These are phyloP conservation scores for Parapristionchus giblindavisi DNA, from an alignment of 2,888 invertebrate genomes.

Conservation along the genomic window DNA sequence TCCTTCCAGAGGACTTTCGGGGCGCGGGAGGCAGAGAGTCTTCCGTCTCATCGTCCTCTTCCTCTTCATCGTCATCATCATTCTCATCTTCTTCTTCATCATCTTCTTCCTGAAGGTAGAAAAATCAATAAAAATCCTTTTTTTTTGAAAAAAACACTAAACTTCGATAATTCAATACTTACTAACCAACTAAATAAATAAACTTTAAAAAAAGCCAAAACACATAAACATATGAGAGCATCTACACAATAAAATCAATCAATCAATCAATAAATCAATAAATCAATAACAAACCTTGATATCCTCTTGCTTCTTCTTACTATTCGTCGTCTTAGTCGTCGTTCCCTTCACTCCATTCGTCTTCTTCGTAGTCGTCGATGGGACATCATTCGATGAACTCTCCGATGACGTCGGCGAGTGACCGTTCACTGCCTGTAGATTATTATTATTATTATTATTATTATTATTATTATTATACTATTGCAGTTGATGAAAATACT, in stretches of 20 bases:
- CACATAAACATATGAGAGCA: too few relatives aligned
- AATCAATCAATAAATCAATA: too few relatives aligned
- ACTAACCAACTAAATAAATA: too few relatives aligned
- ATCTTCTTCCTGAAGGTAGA: too few relatives aligned
- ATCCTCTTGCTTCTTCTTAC: not conserved
- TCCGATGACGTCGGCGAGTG: slow-evolving; percentile 11
- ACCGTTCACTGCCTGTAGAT: slow-evolving; percentile 7
- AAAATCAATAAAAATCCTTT: too few relatives aligned
- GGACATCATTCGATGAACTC: not conserved
- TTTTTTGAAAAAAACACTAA: too few relatives aligned
- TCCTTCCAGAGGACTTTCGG: slow-evolving; percentile 28
- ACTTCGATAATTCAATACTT: too few relatives aligned
- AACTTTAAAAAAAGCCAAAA: too few relatives aligned
- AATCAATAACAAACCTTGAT: not conserved
- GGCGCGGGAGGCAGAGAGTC: slow-evolving; percentile 9
- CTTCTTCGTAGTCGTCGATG: not conserved
- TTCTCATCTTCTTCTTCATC: too few relatives aligned
- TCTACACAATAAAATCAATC: too few relatives aligned
- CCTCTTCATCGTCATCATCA: slow-evolving; percentile 1
- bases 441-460: not conserved
- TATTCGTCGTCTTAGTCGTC: slow-evolving; percentile 5
- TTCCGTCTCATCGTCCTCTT: slow-evolving; percentile 25
- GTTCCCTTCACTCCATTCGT: slow-evolving; percentile 30
- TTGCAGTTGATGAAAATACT: too few relatives aligned
- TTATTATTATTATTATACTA: too few relatives aligned